These are phyloP conservation scores for Chrysotoxum bicinctum DNA, from an alignment of 2,888 invertebrate genomes.

Conservation along the genomic window DNA sequence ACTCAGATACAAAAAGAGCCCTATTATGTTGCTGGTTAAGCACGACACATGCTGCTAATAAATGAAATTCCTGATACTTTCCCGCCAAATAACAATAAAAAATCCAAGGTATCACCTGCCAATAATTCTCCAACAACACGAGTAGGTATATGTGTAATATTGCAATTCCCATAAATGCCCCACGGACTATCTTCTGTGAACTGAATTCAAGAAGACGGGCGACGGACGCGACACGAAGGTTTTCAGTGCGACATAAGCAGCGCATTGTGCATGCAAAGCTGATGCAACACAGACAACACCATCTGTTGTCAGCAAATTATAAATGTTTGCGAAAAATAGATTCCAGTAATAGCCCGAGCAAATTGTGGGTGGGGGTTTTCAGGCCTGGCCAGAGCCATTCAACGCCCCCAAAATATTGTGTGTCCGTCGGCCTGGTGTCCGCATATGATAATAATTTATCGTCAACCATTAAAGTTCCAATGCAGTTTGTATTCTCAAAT, in stretches of 20 bases:
- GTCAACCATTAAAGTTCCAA: conserved; percentile 36
- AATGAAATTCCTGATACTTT: conserved; percentile 62
- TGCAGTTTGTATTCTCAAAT: conserved; percentile 10
- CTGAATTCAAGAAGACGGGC: neutral
- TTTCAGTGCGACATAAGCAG: conserved; percentile 33
- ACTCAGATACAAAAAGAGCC: conserved; percentile 1
- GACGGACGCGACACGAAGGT: neutral
- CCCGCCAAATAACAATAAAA: conserved; percentile 26
- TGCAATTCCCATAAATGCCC: conserved; percentile 28
- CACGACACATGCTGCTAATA: conserved; percentile 60
- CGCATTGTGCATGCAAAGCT: conserved; percentile 34
- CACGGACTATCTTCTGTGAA: neutral
- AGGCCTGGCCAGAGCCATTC: neutral
- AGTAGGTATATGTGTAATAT: neutral
- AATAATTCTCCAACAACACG: neutral
- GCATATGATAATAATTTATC: conserved; percentile 39
- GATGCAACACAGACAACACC: conserved; percentile 40
- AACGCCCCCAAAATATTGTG: neutral
- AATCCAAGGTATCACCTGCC: conserved; percentile 26
- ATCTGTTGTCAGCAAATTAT: conserved; percentile 57
- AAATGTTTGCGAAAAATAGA: conserved; percentile 55
- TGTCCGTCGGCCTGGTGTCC: neutral
- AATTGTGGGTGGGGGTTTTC: neutral
- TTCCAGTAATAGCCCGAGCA: conserved; percentile 4
- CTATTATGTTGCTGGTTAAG: conserved; percentile 1